Base-by-base conservation (phyloP, 2,888 invertebrate genomes). In the Nephrocerus scutellatus region DNA sequence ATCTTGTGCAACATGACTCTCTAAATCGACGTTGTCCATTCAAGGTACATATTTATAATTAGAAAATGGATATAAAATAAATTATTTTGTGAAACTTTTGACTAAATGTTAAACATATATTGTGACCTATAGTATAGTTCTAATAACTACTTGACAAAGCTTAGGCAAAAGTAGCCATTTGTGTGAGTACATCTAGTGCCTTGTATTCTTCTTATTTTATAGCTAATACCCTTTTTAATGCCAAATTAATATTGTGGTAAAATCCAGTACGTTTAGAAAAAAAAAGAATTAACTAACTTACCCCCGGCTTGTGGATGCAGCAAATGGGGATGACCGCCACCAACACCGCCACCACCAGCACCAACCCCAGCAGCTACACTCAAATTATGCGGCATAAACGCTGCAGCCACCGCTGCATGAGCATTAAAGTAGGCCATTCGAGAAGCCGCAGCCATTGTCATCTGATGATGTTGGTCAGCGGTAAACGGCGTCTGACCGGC, bases 381-480 rank as follows among this genome's bases (percentile, higher is more conserved):
- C 26, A 78, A 79, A 55, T 78, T 76, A 57, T 81, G 80, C 19
- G 86, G 87, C 55, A 88, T 69, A 69, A 88, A 88, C 30, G 88
- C 88, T 12, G 88, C 88, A 7, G 87, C 88, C 30, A 88, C 88
- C n/a, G 89, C 88, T 26, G 89, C 88, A 64, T 89, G 88, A 34
- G 88, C 88, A 71, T 89, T 89, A 68, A 90, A 84, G 67, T 90
- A 90, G 41, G 87, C 87, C 78, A 89, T 88, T 26, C 89, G 73
- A 56, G 83, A 83, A 36, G 80, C 80, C 24, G 68, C 69, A 33
- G 66, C 67, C 66, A 68, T 68, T 42, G 67, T 66, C 58, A 68
- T 55, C 50, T 66, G 66, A 47, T 65, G 64, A 46, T 66, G 66
- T 20, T 62, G 62, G 39, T 59, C 46, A 40, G 56, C 41, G 35